Percentiles rank a stretch among this genome's conserved stretches.
These are phyloP conservation scores for chimpanzee (Pan troglodytes) DNA, from an alignment of 2,113 vertebrate genomes.

Conservation along the genomic window NHGRI_mPanTro3-v2.1_pri NC_072410.2:13659001-13659500, in stretches of 20 bases:
- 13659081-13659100: neutral
- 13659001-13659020: neutral
- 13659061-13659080: neutral
- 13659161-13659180: neutral
- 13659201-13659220: neutral
- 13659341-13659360: neutral
- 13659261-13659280: neutral
- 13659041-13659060: neutral
- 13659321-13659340: neutral
- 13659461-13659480: neutral
- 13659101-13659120: neutral
- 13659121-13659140: neutral
- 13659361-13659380: neutral
- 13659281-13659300: neutral
- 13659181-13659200: neutral
- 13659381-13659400: neutral
- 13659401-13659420: neutral
- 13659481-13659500: neutral
- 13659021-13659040: neutral
- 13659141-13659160: neutral
- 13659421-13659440: neutral
- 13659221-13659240: neutral
- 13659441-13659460: neutral
- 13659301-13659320: neutral
- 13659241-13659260: neutral